phyloP scores from a whole-genome alignment of 2,113 vertebrate species.

The Hemicordylus capensis region DNA sequence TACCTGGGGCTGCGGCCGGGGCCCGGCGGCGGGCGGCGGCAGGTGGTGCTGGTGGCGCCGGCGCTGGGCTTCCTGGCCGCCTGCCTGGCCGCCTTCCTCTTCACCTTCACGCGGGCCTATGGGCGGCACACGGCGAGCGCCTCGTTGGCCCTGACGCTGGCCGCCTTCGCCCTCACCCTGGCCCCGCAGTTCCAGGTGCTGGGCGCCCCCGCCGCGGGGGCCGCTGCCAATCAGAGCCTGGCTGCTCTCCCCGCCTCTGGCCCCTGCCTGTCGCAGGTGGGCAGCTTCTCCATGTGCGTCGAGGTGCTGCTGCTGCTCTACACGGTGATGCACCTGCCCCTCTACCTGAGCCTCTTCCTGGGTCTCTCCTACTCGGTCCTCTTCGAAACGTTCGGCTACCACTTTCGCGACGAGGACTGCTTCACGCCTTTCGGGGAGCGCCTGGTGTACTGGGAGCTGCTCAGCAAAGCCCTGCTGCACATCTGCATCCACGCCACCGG shows the following conservation, averaged over 20 bases:
- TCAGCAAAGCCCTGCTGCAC: conserved; percentile 90
- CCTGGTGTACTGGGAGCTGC: conserved; percentile 82
- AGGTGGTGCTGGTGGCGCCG: conserved; percentile 79
- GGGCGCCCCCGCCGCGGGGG: background rate
- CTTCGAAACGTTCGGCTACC: conserved; percentile 91
- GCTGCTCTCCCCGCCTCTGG: too few relatives aligned
- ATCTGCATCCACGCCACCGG: conserved; percentile 93
- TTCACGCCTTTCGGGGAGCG: conserved; percentile 53
- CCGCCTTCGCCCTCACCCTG: conserved; percentile 89
- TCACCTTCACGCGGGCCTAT: conserved; percentile 92
- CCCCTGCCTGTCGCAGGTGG: conserved; percentile 69
- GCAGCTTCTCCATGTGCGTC: conserved; percentile 94
- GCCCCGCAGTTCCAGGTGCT: conserved; percentile 86
- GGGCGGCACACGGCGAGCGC: conserved; percentile 86
- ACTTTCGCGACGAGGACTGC: conserved; percentile 72
- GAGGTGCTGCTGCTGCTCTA: conserved; percentile 95
- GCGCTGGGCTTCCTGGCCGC: conserved; percentile 85
- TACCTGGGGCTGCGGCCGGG: conserved; percentile 87
- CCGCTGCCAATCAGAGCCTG: background rate
- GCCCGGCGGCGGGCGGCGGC: background rate
- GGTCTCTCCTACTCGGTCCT: conserved; percentile 91
- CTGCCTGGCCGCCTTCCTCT: conserved; percentile 85
- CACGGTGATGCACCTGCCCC: conserved; percentile 93
- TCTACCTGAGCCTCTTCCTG: conserved; percentile 91
- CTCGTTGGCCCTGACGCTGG: conserved; percentile 85